Evolutionary conservation across 2,888 invertebrate genomes (phyloP).

Genomic region (Spisula solida): DNA sequence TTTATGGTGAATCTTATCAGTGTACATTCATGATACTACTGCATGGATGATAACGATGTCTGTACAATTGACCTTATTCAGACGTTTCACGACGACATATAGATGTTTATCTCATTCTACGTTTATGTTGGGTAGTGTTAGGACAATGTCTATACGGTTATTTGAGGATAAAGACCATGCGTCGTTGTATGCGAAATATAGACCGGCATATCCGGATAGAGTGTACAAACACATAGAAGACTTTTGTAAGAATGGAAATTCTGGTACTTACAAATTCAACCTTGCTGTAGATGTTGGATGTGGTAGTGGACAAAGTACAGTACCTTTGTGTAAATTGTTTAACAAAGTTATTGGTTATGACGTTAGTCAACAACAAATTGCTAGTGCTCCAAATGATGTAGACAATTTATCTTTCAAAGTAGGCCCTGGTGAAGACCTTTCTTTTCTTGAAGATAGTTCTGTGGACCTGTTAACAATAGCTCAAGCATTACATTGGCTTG

Average conservation of each 20-base stretch:
- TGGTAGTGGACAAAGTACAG: constrained; percentile 89
- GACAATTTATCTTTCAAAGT: constrained; percentile 81
- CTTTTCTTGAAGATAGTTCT: constrained; percentile 73
- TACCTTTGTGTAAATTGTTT: constrained; percentile 87
- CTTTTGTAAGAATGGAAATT: constrained; percentile 67
- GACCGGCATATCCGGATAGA: constrained; percentile 77
- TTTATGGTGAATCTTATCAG: background rate
- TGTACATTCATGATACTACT: background rate
- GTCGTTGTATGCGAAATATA: constrained; percentile 74
- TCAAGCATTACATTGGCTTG: constrained; percentile 88
- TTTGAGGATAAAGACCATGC: constrained; percentile 72
- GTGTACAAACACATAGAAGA: constrained; percentile 74
- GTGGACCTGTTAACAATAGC: constrained; percentile 87
- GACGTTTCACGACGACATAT: no score
- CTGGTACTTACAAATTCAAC: constrained; percentile 59
- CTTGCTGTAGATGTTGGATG: constrained; percentile 89
- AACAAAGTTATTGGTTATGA: constrained; percentile 87
- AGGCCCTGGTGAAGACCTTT: constrained; percentile 87
- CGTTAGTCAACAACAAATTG: constrained; percentile 59
- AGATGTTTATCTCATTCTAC: background rate
- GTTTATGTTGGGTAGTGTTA: background rate
- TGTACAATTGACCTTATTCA: background rate
- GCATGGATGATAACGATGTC: background rate
- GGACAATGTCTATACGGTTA: constrained; percentile 69
- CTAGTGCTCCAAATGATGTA: constrained; percentile 61